Evolutionary conservation across 2,113 vertebrate genomes (phyloP).

Genomic region (Carettochelys insculpta): DNA sequence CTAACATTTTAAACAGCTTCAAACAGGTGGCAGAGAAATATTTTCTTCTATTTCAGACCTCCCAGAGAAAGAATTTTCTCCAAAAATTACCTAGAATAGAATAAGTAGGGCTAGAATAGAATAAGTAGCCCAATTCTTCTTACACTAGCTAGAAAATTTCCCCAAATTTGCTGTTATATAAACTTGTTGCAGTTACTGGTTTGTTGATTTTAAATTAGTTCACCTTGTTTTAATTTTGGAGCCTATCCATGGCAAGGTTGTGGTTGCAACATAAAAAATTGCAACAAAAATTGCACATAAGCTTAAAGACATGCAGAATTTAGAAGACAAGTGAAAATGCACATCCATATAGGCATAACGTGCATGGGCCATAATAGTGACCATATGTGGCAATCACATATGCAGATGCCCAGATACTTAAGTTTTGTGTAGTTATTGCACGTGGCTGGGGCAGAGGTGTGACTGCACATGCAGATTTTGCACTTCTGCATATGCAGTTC

Average conservation of each 20-base stretch:
- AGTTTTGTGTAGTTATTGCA: neutral
- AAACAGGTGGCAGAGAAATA: neutral
- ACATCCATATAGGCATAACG: neutral
- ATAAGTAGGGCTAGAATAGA: neutral
- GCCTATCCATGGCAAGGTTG: neutral
- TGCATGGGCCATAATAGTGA: neutral
- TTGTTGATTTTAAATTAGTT: neutral
- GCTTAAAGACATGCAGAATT: neutral
- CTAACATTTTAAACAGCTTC: neutral
- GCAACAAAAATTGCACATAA: neutral
- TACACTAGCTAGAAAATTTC: accelerated
- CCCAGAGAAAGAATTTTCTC: neutral
- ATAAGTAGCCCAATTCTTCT: neutral
- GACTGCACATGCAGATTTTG: neutral
- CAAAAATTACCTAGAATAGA: neutral
- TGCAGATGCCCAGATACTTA: neutral
- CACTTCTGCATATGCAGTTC: neutral
- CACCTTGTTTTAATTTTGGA: neutral
- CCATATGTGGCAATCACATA: neutral
- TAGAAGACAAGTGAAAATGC: too few relatives aligned
- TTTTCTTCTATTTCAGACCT: neutral
- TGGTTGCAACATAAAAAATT: neutral
- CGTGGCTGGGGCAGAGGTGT: neutral
- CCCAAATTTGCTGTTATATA: neutral
- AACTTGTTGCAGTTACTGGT: neutral